Evolutionary conservation across 2,113 vertebrate species (phyloP), one percentile per base, ranked within the genome.

Genomic region (Hypanus sabinus): DNA sequence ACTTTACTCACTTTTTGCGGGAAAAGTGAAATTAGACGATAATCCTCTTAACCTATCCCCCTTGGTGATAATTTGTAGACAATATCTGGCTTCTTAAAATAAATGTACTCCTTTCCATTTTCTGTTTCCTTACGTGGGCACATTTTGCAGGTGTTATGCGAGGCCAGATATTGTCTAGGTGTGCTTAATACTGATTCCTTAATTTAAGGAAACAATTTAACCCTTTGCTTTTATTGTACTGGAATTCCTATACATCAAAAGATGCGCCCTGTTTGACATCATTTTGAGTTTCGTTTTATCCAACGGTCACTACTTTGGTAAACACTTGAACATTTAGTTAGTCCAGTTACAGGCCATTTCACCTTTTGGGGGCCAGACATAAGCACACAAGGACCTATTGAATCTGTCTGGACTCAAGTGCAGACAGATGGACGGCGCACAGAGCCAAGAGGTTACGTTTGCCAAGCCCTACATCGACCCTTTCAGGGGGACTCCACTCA

Each of bases 371-470:
- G 95, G 94, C 95, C 95, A 95, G 95, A 94, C 95, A 94, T 94
- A 95, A 96, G 95, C 95, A 96, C 95, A 96, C 95, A 95, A 96
- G 96, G 96, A 96, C 96, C 96, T 96, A 96, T 96, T 96, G 94
- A 96, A 95, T 96, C 94, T 94, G 95, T 95, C 96, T 96, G 94
- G 94, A 95, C 96, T 95, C 94, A 95, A 95, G 95, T 93, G 94
- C 94, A 94, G 95, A 96, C 95, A 96, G 95, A 96, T 96, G 95
- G 95, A 95, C 85, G 85, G 60, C 85, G 85, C 85, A 68, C 7
- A 90, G 95, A 96, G 94, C 94, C 95, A 95, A 94, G 95, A 94
- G 95, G 95, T 96, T 96, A 96, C 96, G 95, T 95, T 94, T 95
- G 95, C 94, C 95, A 96, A 95, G 96, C 95, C 95, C 96, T 93